Conservation (phyloP, 2,113 vertebrate species). For the Dicaeum eximium region DNA sequence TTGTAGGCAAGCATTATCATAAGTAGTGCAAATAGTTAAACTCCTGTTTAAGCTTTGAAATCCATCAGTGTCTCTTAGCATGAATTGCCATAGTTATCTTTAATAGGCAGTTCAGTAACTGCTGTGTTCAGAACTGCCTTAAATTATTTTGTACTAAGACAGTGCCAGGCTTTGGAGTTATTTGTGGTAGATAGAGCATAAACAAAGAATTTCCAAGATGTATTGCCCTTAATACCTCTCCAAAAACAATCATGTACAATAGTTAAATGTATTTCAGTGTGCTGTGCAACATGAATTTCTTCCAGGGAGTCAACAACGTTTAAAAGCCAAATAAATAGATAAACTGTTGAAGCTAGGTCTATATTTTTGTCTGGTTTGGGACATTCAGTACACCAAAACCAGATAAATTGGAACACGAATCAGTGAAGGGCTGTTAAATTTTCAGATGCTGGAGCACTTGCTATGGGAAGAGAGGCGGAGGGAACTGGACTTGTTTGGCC, state of each 20-base stretch:
- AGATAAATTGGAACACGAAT: neutral
- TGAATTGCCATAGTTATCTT: neutral
- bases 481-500: neutral
- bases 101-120: neutral
- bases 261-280: neutral
- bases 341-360: neutral
- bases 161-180: neutral
- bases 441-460: neutral
- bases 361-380: neutral
- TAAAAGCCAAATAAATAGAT: neutral
- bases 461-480: neutral
- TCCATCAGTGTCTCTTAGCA: neutral
- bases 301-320: neutral
- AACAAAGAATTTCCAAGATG: neutral
- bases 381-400: neutral
- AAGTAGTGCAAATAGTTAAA: neutral
- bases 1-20: neutral
- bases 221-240: neutral
- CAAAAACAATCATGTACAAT: neutral
- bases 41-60: neutral
- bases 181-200: neutral
- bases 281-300: neutral
- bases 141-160: neutral
- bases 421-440: neutral
- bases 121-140: neutral